phyloP scores from a whole-genome alignment of 2,113 vertebrate species.

The Steatornis caripensis region DNA sequence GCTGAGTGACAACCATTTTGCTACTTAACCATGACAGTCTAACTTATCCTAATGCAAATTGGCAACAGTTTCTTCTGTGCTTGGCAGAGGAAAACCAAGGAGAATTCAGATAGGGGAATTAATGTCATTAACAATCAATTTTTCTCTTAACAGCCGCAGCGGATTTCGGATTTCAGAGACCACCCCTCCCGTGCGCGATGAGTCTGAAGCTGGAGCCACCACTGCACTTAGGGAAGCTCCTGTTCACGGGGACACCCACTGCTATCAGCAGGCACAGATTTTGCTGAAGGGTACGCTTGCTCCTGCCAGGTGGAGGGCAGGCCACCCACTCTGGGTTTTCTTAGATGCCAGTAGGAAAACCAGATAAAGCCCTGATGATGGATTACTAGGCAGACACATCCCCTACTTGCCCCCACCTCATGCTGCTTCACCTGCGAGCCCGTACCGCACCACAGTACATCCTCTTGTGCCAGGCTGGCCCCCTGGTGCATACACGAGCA shows the following conservation, averaged over 20 bases:
- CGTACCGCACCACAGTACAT: rapidly evolving
- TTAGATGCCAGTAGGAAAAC: not conserved
- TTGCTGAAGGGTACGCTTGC: not conserved
- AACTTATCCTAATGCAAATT: constrained; percentile 42
- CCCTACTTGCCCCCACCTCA: not conserved
- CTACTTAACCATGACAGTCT: constrained; percentile 37
- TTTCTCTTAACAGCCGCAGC: not conserved
- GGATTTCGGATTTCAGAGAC: not conserved
- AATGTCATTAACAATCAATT: constrained; percentile 30
- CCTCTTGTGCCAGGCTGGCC: not conserved
- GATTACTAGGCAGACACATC: not conserved
- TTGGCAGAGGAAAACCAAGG: not conserved
- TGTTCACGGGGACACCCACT: not conserved
- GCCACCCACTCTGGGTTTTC: not conserved
- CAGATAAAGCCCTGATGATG: not conserved
- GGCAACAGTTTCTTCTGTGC: constrained; percentile 9
- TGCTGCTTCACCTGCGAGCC: not conserved
- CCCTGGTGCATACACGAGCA: not conserved
- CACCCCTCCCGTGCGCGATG: not conserved
- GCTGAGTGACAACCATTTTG: constrained; percentile 1
- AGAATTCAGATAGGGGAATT: constrained; percentile 50
- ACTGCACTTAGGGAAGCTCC: not conserved
- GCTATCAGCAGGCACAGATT: not conserved
- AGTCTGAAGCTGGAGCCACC: not conserved
- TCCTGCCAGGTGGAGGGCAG: not conserved